phyloP scores from a whole-genome alignment of 2,113 vertebrate species.

The Corythaixoides concolor region DNA sequence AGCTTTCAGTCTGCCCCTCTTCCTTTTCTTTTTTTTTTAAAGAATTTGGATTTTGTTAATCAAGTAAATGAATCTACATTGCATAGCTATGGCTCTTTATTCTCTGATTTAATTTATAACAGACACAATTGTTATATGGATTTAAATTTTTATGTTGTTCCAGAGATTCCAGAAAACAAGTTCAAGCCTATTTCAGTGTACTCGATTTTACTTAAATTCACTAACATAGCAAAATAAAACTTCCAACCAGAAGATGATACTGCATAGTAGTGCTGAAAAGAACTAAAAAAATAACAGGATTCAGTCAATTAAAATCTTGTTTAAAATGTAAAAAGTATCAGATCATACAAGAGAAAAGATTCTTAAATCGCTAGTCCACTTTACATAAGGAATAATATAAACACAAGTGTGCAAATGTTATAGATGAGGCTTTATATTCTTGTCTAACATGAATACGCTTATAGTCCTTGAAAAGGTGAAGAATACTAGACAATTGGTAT shows the following conservation, averaged over 20 bases:
- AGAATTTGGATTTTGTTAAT: not conserved
- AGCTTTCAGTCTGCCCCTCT: rapidly evolving
- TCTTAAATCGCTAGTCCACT: not conserved
- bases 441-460: not conserved
- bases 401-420: not conserved
- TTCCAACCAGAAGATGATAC: not conserved
- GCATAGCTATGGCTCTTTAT: not conserved
- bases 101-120: not conserved
- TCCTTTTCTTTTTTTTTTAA: not conserved
- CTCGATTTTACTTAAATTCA: not conserved
- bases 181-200: not conserved
- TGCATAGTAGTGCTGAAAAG: not conserved
- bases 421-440: not conserved
- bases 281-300: not conserved
- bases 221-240: not conserved
- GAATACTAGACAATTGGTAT: not conserved
- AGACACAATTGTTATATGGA: not conserved
- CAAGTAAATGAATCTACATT: not conserved
- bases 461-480: not conserved
- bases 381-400: not conserved
- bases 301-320: not conserved
- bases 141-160: not conserved
- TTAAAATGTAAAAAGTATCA: not conserved
- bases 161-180: not conserved
- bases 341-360: not conserved